Conservation (phyloP, 2,113 vertebrate species). For the Ivindomyrus marchei region DNA sequence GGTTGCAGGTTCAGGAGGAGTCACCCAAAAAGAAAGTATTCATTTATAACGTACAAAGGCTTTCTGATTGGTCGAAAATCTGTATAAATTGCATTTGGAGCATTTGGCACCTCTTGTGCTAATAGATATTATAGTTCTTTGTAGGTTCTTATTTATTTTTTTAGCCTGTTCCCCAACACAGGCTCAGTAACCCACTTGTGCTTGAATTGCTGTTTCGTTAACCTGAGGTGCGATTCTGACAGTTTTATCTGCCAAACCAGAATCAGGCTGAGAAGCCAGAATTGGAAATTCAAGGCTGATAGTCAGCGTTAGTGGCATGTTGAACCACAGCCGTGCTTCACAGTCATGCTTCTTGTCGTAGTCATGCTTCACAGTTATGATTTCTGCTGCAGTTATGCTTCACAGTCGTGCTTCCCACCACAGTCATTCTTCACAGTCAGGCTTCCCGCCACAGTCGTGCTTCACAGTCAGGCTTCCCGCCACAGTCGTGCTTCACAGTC, state of each 20-base stretch:
- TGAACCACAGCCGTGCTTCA: background rate
- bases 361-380: background rate
- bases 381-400: too few species aligned
- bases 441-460: too few species aligned
- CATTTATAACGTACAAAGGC: background rate
- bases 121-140: background rate
- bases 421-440: too few species aligned
- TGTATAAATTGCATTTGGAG: background rate
- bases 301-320: background rate
- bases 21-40: background rate
- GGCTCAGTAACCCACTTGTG: background rate
- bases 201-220: background rate
- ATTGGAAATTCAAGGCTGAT: background rate
- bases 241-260: background rate
- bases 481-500: too few species aligned
- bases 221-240: background rate
- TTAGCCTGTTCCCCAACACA: background rate
- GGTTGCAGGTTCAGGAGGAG: background rate
- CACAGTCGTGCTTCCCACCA: too few species aligned
- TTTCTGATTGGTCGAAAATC: background rate
- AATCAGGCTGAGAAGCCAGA: background rate
- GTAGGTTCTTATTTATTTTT: background rate
- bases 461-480: too few species aligned
- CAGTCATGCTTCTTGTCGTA: background rate
- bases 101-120: background rate